Evolutionary conservation across 2,113 vertebrate species (phyloP).

Genomic region (Chaenogobius annularis): DNA sequence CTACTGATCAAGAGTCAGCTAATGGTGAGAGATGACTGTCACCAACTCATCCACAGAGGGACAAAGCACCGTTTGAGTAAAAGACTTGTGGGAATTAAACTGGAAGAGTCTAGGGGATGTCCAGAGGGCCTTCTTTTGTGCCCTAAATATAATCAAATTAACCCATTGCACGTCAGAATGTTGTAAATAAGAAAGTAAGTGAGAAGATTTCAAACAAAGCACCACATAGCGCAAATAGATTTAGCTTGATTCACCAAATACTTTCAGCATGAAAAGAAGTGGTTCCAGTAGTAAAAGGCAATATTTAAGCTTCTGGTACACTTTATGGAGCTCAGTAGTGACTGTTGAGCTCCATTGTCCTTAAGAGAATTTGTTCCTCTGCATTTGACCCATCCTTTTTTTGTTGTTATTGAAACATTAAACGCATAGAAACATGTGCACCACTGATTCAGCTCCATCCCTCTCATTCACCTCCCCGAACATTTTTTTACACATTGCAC

Average conservation of each 20-base stretch:
- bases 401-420: too few species aligned
- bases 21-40: slow-evolving; percentile 20
- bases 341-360: too few species aligned
- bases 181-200: not conserved
- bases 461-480: too few species aligned
- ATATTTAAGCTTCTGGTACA: too few species aligned
- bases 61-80: slow-evolving; percentile 5
- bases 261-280: not conserved
- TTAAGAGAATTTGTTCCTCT: too few species aligned
- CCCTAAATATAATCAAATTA: slow-evolving; percentile 51
- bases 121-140: slow-evolving; percentile 23
- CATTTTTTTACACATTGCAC: too few species aligned
- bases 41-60: slow-evolving; percentile 11
- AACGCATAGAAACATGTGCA: too few species aligned
- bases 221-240: not conserved
- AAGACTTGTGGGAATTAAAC: slow-evolving; percentile 15
- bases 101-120: slow-evolving; percentile 13
- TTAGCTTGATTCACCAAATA: not conserved
- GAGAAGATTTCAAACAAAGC: not conserved
- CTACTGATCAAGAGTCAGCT: slow-evolving; percentile 3
- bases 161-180: slow-evolving; percentile 12
- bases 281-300: not conserved
- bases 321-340: too few species aligned
- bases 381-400: too few species aligned
- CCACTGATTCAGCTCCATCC: too few species aligned